These are phyloP conservation scores for Schizopygopsis malacanthus DNA, from an alignment of 2,797 vertebrate species.

Conservation along the genomic window DNA sequence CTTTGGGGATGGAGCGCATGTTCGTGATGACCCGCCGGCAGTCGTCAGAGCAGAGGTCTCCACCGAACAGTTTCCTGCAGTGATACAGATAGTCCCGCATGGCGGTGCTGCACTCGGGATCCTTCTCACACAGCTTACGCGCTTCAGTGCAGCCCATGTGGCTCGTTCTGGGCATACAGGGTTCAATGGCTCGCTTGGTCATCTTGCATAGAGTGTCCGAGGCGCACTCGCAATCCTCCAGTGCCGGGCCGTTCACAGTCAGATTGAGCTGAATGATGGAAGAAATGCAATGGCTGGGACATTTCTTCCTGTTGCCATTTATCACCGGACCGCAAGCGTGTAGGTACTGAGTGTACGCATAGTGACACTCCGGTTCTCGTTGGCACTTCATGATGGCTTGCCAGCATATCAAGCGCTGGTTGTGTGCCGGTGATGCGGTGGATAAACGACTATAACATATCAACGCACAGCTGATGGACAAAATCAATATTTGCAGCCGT, in stretches of 20 bases:
- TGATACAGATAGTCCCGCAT: slow-evolving; percentile 87
- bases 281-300: slow-evolving; percentile 95
- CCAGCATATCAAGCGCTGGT: slow-evolving; percentile 90
- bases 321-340: slow-evolving; percentile 89
- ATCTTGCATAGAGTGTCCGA: slow-evolving; percentile 81
- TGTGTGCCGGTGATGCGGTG: slow-evolving; percentile 75
- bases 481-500: slow-evolving; percentile 60
- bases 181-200: slow-evolving; percentile 93
- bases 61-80: slow-evolving; percentile 94
- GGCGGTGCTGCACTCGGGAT: slow-evolving; percentile 85
- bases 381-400: slow-evolving; percentile 94
- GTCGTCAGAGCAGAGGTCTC: slow-evolving; percentile 87
- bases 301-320: slow-evolving; percentile 74
- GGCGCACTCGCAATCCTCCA: slow-evolving; percentile 93
- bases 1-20: slow-evolving; percentile 92
- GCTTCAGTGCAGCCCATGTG: slow-evolving; percentile 92
- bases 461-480: slow-evolving; percentile 78
- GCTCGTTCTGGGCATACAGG: slow-evolving; percentile 89
- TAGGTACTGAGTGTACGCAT: slow-evolving; percentile 89
- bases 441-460: slow-evolving; percentile 73
- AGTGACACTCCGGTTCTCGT: slow-evolving; percentile 87
- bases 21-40: slow-evolving; percentile 89
- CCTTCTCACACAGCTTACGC: slow-evolving; percentile 87
- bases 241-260: slow-evolving; percentile 86
- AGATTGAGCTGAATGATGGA: slow-evolving; percentile 94